Evolutionary conservation across 2,113 vertebrate species (phyloP).

Genomic region (Sula dactylatra): DNA sequence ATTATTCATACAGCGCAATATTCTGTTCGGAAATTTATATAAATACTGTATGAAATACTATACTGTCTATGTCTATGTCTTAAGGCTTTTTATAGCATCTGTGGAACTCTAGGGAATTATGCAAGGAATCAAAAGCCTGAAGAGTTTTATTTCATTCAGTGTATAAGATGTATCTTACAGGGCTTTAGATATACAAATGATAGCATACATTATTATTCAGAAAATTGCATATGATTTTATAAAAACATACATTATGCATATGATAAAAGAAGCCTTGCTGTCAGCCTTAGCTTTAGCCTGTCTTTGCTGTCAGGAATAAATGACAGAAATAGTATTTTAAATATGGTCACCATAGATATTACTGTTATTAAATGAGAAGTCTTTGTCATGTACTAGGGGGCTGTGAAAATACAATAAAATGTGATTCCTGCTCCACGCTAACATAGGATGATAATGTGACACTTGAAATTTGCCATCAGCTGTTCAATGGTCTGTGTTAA

Average conservation of each 20-base stretch:
- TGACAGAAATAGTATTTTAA: neutral
- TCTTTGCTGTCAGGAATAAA: neutral
- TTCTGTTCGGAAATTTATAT: neutral
- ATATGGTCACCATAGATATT: neutral
- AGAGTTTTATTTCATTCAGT: conserved; percentile 22
- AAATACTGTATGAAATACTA: conserved; percentile 10
- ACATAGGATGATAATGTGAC: neutral
- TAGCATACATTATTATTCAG: neutral
- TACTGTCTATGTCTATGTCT: neutral
- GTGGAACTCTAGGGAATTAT: neutral
- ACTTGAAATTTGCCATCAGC: neutral
- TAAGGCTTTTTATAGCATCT: conserved; percentile 12
- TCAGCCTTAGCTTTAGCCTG: neutral
- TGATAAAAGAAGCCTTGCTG: neutral
- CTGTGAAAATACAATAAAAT: neutral
- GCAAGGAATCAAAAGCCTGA: neutral
- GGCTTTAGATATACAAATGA: conserved; percentile 5
- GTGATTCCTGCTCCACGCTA: neutral
- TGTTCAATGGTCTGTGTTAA: neutral
- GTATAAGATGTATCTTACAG: neutral
- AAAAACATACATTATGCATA: neutral
- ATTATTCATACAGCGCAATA: conserved; percentile 19
- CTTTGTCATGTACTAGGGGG: neutral
- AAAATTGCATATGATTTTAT: neutral
- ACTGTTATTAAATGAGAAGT: neutral